Base-by-base conservation (phyloP, 2,113 vertebrate species). In the Actinemys pallida region DNA sequence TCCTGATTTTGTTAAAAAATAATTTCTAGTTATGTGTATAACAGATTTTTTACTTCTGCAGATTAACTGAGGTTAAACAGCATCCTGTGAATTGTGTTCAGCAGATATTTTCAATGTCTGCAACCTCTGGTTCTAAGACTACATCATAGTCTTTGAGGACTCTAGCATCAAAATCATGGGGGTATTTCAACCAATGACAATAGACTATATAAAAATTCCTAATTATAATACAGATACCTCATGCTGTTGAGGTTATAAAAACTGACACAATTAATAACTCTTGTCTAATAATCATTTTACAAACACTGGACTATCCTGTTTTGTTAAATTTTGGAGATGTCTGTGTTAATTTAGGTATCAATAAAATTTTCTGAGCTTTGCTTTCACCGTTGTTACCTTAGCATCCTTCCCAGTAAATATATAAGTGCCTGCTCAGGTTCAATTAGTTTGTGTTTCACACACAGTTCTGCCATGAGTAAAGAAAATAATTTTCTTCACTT, bases 61-160 rank as follows among this genome's bases (percentile, higher is more conserved):
- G 95, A 65, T 84, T 96, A 45, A 50, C 50, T 50, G 50, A 50
- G 50, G 82, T 91, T 93, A 97, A 94, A 93, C 93, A 94, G 78
- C 93, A 92, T 96, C n/a, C 81, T 53, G 83, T 84, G 89, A 96
- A 92, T 96, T 87, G 35, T 92, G 20, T 93, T 93, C 91, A 54
- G 90, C 42, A 84, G 90, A 52, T 92, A 24, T 95, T 91, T 90
- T 35, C 86, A 81, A 86, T 11, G 69, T 95, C 97, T 93, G 22
- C 89, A 88, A 92, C 87, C 56, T 96, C 72, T 1, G 0, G 49
- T 92, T 96, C 81, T 86, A 81, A 84, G 62, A 84, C 6, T 5
- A 3, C 50, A 25, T 7, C 14, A 35, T 31, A n/a, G 13, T 20
- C 24, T 76, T 81, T 31, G 25, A 35, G 79, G 47, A 50, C n/a